Conservation (phyloP, 2,113 vertebrate genomes). For the Xenopus borealis region DNA sequence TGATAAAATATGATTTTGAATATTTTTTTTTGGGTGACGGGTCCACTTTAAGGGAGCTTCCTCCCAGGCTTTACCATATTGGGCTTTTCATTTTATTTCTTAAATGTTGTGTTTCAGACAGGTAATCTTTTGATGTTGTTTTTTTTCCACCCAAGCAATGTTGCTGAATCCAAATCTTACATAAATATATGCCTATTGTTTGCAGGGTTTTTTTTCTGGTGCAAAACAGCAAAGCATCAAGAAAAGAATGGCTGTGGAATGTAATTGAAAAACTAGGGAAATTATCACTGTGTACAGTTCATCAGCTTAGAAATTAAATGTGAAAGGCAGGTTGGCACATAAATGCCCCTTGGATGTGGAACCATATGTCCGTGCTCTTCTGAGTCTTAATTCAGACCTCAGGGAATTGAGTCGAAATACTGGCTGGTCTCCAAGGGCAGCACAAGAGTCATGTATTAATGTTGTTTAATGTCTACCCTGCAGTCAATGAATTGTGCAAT, state of each 20-base stretch:
- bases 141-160: conserved; percentile 22
- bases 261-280: conserved; percentile 2
- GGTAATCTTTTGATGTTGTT: conserved; percentile 21
- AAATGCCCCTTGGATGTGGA: conserved; percentile 19
- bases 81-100: background rate
- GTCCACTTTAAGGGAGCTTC: background rate
- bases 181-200: conserved; percentile 34
- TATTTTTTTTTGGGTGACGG: too few relatives aligned
- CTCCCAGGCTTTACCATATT: background rate
- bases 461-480: conserved; percentile 22
- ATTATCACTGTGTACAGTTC: conserved; percentile 12
- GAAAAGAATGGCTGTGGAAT: background rate
- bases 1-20: too few relatives aligned
- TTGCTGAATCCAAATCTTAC: conserved; percentile 4
- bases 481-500: conserved; percentile 10
- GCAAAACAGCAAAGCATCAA: background rate
- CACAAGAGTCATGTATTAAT: conserved; percentile 23
- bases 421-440: conserved; percentile 34
- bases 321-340: conserved; percentile 2
- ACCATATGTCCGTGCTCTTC: conserved; percentile 30
- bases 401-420: conserved; percentile 27
- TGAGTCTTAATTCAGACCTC: conserved; percentile 16
- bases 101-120: background rate
- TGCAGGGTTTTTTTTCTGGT: background rate
- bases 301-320: conserved; percentile 16